Percentiles rank a stretch among this genome's conserved stretches.
phyloP scores from a whole-genome alignment of 2,797 vertebrate genomes.

The Heteromormyrus szaboi region DNA sequence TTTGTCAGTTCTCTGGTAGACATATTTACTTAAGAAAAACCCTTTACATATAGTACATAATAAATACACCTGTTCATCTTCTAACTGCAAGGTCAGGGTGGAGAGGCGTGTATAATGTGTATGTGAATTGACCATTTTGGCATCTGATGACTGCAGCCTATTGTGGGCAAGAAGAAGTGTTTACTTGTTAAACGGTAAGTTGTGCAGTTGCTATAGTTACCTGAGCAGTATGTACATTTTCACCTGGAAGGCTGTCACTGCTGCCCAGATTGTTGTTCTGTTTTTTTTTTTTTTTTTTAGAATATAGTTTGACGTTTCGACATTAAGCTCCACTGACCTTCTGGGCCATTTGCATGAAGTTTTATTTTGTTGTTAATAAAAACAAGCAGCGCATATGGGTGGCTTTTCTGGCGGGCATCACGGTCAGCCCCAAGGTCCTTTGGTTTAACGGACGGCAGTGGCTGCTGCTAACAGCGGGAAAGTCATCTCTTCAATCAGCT shows the following conservation, averaged over 20 bases:
- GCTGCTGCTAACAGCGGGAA: background rate
- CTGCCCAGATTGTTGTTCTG: background rate
- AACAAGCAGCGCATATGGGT: background rate
- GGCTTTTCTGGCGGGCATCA: background rate
- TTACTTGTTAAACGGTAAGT: background rate
- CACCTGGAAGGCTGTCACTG: background rate
- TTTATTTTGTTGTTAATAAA: background rate
- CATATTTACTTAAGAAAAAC: background rate
- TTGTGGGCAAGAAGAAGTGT: background rate
- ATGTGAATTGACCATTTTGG: background rate
- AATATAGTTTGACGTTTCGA: background rate
- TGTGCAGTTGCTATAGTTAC: constrained; percentile 3
- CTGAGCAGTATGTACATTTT: background rate
- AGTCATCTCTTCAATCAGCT: background rate
- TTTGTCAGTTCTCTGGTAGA: background rate
- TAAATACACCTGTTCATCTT: background rate
- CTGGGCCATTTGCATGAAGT: background rate
- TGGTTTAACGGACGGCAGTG: background rate
- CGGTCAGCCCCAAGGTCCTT: background rate
- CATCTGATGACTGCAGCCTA: background rate
- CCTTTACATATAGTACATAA: background rate
- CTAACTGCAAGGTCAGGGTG: background rate
- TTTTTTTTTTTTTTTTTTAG: background rate
- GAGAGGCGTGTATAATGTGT: background rate
- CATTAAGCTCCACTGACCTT: background rate